Evolutionary conservation across 2,797 vertebrate genomes (phyloP).

Genomic region (Merluccius polli): DNA sequence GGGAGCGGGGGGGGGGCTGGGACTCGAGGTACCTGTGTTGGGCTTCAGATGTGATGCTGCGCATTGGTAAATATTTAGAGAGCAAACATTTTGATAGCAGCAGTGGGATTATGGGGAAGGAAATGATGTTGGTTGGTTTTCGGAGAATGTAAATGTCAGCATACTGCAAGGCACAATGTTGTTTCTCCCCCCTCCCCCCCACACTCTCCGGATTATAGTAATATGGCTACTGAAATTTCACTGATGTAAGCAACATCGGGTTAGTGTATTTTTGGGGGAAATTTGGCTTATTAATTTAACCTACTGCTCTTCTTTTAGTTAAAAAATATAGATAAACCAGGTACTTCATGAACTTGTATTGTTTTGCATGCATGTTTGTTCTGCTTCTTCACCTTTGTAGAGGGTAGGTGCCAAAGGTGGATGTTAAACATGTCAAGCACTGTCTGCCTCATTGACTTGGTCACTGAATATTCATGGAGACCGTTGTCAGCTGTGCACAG

Average conservation of each 20-base stretch:
- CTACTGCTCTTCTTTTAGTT: constrained; percentile 46
- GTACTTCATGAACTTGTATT: constrained; percentile 46
- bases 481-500: constrained; percentile 47
- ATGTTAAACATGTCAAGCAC: constrained; percentile 67
- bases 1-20: constrained; percentile 24
- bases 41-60: constrained; percentile 65
- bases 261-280: constrained; percentile 27
- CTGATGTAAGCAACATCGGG: constrained; percentile 23
- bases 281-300: constrained; percentile 41
- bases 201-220: constrained; percentile 24
- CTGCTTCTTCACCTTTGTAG: constrained; percentile 56
- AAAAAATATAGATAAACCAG: constrained; percentile 5
- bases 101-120: constrained; percentile 62
- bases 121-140: constrained; percentile 57
- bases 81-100: constrained; percentile 74
- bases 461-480: constrained; percentile 67
- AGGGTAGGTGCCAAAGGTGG: constrained; percentile 63
- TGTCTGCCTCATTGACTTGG: constrained; percentile 66
- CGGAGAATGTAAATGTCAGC: constrained; percentile 68
- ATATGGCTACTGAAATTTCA: constrained; percentile 33
- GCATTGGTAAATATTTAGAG: constrained; percentile 74
- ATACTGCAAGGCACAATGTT: constrained; percentile 40
- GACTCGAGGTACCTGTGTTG: constrained; percentile 64
- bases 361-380: constrained; percentile 53
- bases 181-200: constrained; percentile 41